Evolutionary conservation across 2,113 vertebrate genomes (phyloP).

Genomic region (Cyanoderma ruficeps): DNA sequence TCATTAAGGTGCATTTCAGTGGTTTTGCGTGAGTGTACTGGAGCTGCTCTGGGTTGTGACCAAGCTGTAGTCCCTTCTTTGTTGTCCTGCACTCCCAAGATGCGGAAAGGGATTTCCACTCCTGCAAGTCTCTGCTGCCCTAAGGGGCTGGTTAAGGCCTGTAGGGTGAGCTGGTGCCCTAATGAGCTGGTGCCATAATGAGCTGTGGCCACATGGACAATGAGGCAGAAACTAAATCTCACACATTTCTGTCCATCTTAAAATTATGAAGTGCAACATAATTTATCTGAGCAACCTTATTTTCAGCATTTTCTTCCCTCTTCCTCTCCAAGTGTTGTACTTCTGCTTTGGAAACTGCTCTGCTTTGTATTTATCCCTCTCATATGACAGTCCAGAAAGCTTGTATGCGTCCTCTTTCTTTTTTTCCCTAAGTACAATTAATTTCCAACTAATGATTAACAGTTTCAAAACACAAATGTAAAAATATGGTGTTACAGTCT

Average conservation of each 20-base stretch:
- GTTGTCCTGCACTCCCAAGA: accelerated
- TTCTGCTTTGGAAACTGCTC: constrained; percentile 4
- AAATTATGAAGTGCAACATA: not conserved
- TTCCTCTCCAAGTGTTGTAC: not conserved
- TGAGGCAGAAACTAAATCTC: not conserved
- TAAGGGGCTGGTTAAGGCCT: accelerated
- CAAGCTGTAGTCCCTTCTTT: not conserved
- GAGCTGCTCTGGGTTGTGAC: not conserved
- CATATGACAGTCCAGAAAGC: constrained; percentile 14
- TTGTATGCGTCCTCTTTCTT: not conserved
- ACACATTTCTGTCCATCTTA: not conserved
- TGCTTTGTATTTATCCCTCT: constrained; percentile 47
- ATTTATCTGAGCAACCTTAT: not conserved
- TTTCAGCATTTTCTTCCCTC: not conserved
- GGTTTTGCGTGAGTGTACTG: not conserved
- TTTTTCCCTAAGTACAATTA: not conserved
- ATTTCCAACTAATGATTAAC: constrained; percentile 48
- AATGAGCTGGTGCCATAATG: not conserved
- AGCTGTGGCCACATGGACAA: not conserved
- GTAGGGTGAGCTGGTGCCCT: not conserved
- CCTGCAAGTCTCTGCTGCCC: not conserved
- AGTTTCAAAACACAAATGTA: not conserved
- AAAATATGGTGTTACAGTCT: not conserved
- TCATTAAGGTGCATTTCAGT: not conserved
- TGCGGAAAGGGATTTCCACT: not conserved